Percentiles rank a stretch among this genome's conserved stretches.
Conservation (phyloP, 2,113 vertebrate species). For the Rhea pennata region DNA sequence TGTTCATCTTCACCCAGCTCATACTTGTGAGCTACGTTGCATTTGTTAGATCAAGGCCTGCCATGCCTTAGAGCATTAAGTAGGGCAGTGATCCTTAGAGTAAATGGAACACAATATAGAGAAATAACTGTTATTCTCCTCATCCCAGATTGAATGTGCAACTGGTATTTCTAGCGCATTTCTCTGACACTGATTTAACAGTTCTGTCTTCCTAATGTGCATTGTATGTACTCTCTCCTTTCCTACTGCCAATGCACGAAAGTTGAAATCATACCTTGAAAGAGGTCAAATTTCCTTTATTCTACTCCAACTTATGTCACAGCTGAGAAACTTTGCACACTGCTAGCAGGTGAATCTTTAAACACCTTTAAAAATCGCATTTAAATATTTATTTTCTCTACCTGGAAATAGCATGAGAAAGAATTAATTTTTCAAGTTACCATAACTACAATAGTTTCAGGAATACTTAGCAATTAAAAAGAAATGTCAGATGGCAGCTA, state of each 20-base stretch:
- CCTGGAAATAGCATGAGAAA: not conserved
- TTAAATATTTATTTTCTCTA: not conserved
- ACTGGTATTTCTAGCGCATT: not conserved
- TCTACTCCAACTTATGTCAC: not conserved
- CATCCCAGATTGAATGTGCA: not conserved
- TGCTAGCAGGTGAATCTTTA: not conserved
- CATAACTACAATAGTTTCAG: not conserved
- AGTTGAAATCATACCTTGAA: not conserved
- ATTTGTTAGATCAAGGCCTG: conserved; percentile 44
- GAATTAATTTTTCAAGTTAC: not conserved
- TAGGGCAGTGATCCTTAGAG: conserved; percentile 35
- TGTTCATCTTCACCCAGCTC: conserved; percentile 45
- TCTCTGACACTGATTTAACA: not conserved
- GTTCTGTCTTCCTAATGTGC: not conserved
- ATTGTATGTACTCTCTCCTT: not conserved
- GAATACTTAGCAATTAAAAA: not conserved
- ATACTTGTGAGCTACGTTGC: not conserved
- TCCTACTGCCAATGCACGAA: not conserved
- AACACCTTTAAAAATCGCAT: not conserved
- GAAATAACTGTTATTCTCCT: conserved; percentile 22
- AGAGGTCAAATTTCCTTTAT: conserved; percentile 3
- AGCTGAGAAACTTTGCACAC: not conserved
- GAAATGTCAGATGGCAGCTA: not conserved
- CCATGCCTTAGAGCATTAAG: conserved; percentile 1
- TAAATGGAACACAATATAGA: conserved; percentile 15